Base-by-base conservation (phyloP, 2,113 vertebrate species). In the Pavo muticus region DNA sequence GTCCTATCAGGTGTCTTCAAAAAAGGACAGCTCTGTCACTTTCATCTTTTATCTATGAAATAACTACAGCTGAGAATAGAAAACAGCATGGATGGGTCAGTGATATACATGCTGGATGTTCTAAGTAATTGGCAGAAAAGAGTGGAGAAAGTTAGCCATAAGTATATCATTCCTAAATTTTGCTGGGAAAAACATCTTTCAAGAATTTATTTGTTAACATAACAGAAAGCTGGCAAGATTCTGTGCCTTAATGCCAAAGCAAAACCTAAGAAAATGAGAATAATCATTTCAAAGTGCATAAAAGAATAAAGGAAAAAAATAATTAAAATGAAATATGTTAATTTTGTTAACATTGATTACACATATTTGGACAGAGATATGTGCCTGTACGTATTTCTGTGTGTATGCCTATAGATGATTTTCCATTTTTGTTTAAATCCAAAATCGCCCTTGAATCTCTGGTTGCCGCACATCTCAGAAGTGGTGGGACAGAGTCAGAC, bases 51-150 rank as follows among this genome's bases (percentile, higher is more conserved):
- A 0, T n/a, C 76, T n/a, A 56, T 37, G 48, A 78, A 70, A 79
- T 56, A 24, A 50, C 16, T 84, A 48, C 9, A 3, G 1, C 16
- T 59, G 57, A 86, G 74, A 44, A 54, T 10, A 79, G 64, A 87
- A 71, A 11, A 30, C 4, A 74, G 13, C 16, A 40, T 0, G 37
- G 11, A 39, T 1, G 59, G 8, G 2, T 4, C 20, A 74, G 7
- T 57, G 27, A 88, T 72, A 87, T 54, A 61, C 4, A 30, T 0
- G 0, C 3, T 14, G 24, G 25, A 21, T 68, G 6, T 69, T 75
- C 29, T 39, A 50, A 40, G 21, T 8, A 75, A 64, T 7, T 0
- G 0, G 2, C 23, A 35, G 42, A 10, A 56, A 77, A 68, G 3
- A 10, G 25, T 61, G 10, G 32, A 64, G 32, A 52, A 63, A 93